phyloP scores from a whole-genome alignment of 2,797 vertebrate genomes.

The Sebastes minor region DNA sequence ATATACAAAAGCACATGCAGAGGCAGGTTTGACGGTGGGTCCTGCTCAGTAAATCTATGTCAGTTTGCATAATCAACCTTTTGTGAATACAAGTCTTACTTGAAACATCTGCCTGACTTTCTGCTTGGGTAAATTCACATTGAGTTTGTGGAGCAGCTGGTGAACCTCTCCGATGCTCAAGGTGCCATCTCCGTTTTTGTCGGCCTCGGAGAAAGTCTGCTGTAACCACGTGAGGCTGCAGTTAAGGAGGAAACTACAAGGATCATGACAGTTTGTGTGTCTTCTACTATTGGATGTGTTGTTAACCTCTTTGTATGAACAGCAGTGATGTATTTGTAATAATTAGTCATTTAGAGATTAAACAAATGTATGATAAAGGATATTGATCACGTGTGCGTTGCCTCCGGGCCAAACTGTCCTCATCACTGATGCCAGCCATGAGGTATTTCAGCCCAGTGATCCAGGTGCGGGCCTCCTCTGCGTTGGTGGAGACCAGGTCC shows the following conservation, averaged over 20 bases:
- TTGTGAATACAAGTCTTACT: constrained; percentile 78
- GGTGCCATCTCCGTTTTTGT: constrained; percentile 95
- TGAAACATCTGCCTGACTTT: constrained; percentile 97
- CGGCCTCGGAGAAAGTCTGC: constrained; percentile 97
- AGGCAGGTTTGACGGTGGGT: neutral
- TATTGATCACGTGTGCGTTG: constrained; percentile 98
- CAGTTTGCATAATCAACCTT: neutral
- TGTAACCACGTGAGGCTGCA: constrained; percentile 89
- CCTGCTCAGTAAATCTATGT: neutral
- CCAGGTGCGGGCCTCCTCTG: constrained; percentile 93
- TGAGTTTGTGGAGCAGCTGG: constrained; percentile 96
- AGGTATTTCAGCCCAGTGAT: constrained; percentile 95
- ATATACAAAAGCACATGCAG: neutral
- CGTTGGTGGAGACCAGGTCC: constrained; percentile 89
- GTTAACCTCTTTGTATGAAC: neutral
- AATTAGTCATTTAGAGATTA: neutral
- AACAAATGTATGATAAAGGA: constrained; percentile 80
- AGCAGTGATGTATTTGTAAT: neutral
- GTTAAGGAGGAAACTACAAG: constrained; percentile 61
- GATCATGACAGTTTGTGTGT: neutral
- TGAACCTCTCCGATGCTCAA: constrained; percentile 94
- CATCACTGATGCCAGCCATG: constrained; percentile 96
- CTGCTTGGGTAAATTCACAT: constrained; percentile 93
- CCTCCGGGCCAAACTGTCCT: constrained; percentile 94
- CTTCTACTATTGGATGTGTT: neutral